Base-by-base conservation (phyloP, 2,113 vertebrate genomes). In the Aythya baeri region DNA sequence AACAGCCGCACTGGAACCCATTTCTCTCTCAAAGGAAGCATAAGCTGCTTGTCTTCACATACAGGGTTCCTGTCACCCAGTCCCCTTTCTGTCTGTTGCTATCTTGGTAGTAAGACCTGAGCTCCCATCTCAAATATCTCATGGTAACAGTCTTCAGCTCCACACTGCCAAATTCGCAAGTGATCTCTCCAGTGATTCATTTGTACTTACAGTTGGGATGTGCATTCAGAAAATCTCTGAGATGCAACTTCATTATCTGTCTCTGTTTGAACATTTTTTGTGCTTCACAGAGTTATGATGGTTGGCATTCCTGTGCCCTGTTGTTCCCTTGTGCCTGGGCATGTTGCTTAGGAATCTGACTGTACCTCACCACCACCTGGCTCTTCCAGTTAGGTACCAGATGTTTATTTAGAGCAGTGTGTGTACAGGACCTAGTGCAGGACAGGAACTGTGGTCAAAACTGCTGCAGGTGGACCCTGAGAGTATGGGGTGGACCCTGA, bases 291-390 rank as follows among this genome's bases (percentile, higher is more conserved):
- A 1, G 4, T 4, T 3, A 17, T 3, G 49, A 4, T 0, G 4
- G 23, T 21, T 10, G 14, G 38, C 46, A 7, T 6, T 0, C 1
- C 52, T 8, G 25, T 13, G 31, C 23, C 59, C n/a, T 0, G 0
- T 11, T 21, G 9, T 32, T 38, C 46, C 46, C 38, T 12, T 8
- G 26, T 9, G 32, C 68, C 46, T 6, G 10, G 57, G 23, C 26
- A 5, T 1, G 31, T 21, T 17, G 17, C 31, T 55, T 10, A 52
- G 16, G n/a, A 13, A 20, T n/a, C 34, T 38, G 41, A 36, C 77
- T 25, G 26, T 3, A 2, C 26, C 4, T 1, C 7, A 17, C 43
- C 62, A 20, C 26, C 46, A 18, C 54, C 46, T 32, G 17, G 29
- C 67, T 49, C 46, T 55, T 9, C 29, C 32, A 27, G n/a, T 5